These are phyloP conservation scores for Ceratina japonica DNA, from an alignment of 1,140 invertebrate genomes.

Conservation along the genomic window DNA sequence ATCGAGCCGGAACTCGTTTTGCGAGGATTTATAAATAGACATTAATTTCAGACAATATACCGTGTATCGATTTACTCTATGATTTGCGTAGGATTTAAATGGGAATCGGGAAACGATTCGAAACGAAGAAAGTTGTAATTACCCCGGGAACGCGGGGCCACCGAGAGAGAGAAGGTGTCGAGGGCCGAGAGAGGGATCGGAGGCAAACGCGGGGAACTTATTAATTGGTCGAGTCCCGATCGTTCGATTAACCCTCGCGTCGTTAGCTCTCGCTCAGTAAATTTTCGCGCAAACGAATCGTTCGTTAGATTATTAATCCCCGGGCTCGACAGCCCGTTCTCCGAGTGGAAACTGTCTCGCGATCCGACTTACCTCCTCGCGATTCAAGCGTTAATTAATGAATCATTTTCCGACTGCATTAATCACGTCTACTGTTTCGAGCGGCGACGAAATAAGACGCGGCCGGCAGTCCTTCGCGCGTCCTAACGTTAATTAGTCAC, in stretches of 20 bases:
- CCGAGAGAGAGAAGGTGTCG: background rate
- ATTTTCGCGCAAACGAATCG: background rate
- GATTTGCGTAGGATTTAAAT: too few species aligned
- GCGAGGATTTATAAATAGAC: too few species aligned
- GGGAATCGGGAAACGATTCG: background rate
- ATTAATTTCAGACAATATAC: too few species aligned
- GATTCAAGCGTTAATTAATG: background rate
- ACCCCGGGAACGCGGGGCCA: too few species aligned
- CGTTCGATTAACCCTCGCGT: background rate
- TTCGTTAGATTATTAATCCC: slow-evolving; percentile 9
- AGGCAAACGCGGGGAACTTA: background rate
- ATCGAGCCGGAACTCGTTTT: too few species aligned
- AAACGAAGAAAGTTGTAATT: slow-evolving; percentile 26
- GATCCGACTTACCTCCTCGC: background rate
- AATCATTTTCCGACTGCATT: background rate
- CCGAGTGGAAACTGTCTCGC: background rate
- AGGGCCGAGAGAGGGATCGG: background rate
- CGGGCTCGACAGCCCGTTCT: background rate
- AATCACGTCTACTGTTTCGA: slow-evolving; percentile 11
- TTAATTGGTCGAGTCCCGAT: background rate
- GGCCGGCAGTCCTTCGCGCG: too few species aligned
- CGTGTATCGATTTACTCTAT: too few species aligned
- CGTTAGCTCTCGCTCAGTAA: background rate
- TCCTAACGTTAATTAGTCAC: slow-evolving; percentile 18
- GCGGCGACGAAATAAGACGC: background rate